phyloP scores from a whole-genome alignment of 2,113 vertebrate species.

The Psilopogon haemacephalus region DNA sequence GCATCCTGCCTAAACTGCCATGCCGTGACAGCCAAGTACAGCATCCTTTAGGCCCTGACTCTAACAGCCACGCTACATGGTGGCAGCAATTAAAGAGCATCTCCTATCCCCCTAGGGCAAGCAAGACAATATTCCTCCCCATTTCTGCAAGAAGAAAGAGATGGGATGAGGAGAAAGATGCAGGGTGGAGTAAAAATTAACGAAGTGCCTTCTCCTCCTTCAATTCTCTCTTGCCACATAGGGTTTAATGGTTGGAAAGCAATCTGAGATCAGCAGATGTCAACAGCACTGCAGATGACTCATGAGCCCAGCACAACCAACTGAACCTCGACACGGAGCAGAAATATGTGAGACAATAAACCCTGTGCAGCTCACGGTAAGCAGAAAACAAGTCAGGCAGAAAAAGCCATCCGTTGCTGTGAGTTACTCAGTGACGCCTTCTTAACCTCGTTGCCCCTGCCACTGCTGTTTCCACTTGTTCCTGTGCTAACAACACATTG shows the following conservation, averaged over 20 bases:
- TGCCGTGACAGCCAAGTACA: not conserved
- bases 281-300: not conserved
- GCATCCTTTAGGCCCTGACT: not conserved
- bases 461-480: not conserved
- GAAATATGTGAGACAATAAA: not conserved
- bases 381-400: not conserved
- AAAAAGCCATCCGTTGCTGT: not conserved
- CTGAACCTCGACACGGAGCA: not conserved
- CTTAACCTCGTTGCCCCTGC: not conserved
- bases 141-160: not conserved
- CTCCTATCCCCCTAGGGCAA: not conserved
- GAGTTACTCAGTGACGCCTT: not conserved
- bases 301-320: not conserved
- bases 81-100: not conserved
- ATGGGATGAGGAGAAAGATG: not conserved
- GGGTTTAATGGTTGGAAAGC: not conserved
- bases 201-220: not conserved
- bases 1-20: not conserved
- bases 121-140: not conserved
- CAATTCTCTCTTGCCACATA: not conserved
- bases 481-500: not conserved
- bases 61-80: fast-evolving
- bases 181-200: not conserved
- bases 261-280: not conserved
- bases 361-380: not conserved